Evolutionary conservation across 2,797 vertebrate genomes (phyloP).

Genomic region (Odontamblyopus lacepedii): DNA sequence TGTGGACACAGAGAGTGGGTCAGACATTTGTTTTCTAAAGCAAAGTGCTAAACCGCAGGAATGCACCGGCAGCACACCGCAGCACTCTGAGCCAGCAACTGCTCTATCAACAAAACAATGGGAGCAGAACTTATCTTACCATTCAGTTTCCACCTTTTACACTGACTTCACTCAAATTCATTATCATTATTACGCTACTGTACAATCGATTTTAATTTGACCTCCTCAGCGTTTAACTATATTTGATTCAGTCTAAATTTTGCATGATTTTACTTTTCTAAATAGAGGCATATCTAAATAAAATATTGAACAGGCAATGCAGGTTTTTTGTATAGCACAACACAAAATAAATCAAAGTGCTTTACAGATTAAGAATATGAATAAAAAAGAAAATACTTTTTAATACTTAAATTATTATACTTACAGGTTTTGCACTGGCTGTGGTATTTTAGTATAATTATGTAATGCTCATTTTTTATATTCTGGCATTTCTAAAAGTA

Average conservation of each 20-base stretch:
- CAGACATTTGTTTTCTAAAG: slow-evolving; percentile 46
- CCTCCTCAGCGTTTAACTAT: not conserved
- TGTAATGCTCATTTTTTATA: not conserved
- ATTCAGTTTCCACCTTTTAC: not conserved
- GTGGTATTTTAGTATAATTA: too few relatives aligned
- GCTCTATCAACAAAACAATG: not conserved
- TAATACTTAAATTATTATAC: too few relatives aligned
- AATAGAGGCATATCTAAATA: too few relatives aligned
- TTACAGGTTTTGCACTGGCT: too few relatives aligned
- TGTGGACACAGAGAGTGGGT: slow-evolving; percentile 16
- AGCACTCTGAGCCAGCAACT: slow-evolving; percentile 13
- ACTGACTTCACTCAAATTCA: not conserved
- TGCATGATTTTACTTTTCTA: too few relatives aligned
- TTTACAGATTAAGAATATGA: too few relatives aligned
- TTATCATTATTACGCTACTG: not conserved
- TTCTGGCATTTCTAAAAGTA: not conserved
- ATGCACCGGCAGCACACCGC: slow-evolving; percentile 51
- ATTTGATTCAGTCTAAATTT: too few relatives aligned
- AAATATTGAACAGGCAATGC: too few relatives aligned
- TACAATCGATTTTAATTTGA: too few relatives aligned
- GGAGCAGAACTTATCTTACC: not conserved
- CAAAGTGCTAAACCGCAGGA: slow-evolving; percentile 73
- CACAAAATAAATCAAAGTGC: too few relatives aligned
- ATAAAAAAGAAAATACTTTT: too few relatives aligned
- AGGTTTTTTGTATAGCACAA: too few relatives aligned